Base-by-base conservation (phyloP, 2,797 vertebrate species). In the Catamblyrhynchus diadema region DNA sequence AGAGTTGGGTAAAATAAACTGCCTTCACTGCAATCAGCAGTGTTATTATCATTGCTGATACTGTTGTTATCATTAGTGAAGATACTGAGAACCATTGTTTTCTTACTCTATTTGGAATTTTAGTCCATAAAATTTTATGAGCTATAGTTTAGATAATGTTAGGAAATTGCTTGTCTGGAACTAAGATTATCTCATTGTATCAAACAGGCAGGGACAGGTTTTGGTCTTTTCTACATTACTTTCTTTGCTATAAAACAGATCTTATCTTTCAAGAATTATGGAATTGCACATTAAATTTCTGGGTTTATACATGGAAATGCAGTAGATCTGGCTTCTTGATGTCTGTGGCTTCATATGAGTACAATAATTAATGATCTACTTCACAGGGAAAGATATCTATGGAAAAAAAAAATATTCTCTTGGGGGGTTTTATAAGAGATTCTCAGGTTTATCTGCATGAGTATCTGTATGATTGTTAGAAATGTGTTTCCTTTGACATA, bases 81-180 rank as follows among this genome's bases (percentile, higher is more conserved):
- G 91, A 86, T 56, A 65, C 47, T 90, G 72, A 62, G 20, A 69
- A 60, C 42, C 27, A 78, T 93, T 94, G 91, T 96, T 83, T 91
- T 78, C 79, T 88, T 59, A 47, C 47, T 89, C 65, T 62, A 0
- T 90, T 90, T 86, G 86, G 44, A 95, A 62, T 56, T 10, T 81
- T 54, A 96, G 81, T 93, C 89, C 66, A 95, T 96, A 93, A 94
- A 96, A 22, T 93, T 96, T 96, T 94, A 96, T 92, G 95, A 97
- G 92, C 72, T 96, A 39, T 72, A 72, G 94, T 94, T 96, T 95
- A 97, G 94, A 93, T 96, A 96, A 95, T 75, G 47, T 86, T 92
- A 96, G 94, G 94, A 97, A 97, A 72, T 90, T 48, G 75, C 54
- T 93, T 81, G 80, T 96, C 94, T 95, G 86, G 77, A 96, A 83